Evolutionary conservation across 2,888 invertebrate species (phyloP), one percentile per base, ranked within the genome.

Genomic region (Pinctada fucata): DNA sequence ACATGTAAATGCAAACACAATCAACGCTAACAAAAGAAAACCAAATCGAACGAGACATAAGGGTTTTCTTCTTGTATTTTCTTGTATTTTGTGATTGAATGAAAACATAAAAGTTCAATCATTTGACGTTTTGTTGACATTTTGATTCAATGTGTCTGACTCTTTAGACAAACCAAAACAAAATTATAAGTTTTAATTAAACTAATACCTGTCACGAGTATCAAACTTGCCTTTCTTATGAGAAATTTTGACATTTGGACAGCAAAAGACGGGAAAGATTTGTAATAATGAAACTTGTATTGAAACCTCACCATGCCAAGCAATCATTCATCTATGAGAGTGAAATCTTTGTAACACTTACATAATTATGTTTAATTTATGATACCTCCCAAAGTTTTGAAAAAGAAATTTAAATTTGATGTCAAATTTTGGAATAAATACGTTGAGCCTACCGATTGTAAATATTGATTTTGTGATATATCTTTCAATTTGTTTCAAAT

Each of bases 391-490:
- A 68, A 68, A 47, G 47, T 6, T 47, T 47, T 68, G 48, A 10
- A 68, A n/a, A 45, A n/a, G 47, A 45, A 45, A 31, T 66, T 66
- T 68, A 68, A 45, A 47, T 68, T 68, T 68, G 47, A 68, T 68
- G 68, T 47, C 68, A 68, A 16, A 68, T 68, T n/a, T 68, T 68
- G 68, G 47, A 66, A 68, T 68, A 68, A 68, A 68, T 58, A 58
- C 13, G 13, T 13, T 13, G 1, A 58, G 6, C 58, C 6, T 6
- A 58, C 31, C 8, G 58, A 58, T 58, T 10, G 58, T 13, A 58
- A 58, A 58, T 58, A 58, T 58, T 58, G 58, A 58, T 58, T 58
- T 58, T 58, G 58, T 58, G 58, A 58, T 58, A 58, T 58, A 58
- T 58, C 6, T 58, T 58, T 58, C 58, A 58, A 58, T 58, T 58